These are phyloP conservation scores for Trogon melanurus DNA, from an alignment of 2,113 vertebrate species.

Conservation along the genomic window DNA sequence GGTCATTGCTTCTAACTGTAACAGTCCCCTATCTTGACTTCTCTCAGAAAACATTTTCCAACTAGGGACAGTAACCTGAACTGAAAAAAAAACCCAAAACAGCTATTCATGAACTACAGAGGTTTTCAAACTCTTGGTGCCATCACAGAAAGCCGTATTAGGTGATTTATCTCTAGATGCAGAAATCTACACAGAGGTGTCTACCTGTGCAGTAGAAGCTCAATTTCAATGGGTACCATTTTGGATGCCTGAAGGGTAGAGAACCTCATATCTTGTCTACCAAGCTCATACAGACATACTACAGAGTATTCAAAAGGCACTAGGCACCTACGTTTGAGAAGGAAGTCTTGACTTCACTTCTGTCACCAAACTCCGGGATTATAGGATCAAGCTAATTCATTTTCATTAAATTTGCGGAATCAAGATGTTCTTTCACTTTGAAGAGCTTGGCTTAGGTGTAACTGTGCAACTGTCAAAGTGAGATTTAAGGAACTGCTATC, in stretches of 20 bases:
- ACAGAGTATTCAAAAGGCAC: not conserved
- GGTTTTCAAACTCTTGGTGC: not conserved
- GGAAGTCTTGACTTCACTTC: not conserved
- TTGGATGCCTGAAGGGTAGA: not conserved
- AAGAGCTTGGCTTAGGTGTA: not conserved
- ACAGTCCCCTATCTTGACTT: not conserved
- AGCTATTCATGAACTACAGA: accelerated
- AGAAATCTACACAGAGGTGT: not conserved
- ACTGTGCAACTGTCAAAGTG: too few relatives aligned
- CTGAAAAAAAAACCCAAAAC: not conserved
- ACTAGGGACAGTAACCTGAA: not conserved
- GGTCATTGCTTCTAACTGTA: accelerated
- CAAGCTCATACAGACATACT: not conserved
- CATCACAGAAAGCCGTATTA: not conserved
- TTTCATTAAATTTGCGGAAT: too few relatives aligned
- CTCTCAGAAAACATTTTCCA: not conserved
- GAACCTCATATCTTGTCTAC: not conserved
- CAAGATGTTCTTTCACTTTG: not conserved
- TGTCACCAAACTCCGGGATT: accelerated
- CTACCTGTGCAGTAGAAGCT: not conserved
- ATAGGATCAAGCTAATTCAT: accelerated
- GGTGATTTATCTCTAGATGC: not conserved
- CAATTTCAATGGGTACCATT: not conserved
- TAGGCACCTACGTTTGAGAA: not conserved
- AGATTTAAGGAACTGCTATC: too few relatives aligned